Evolutionary conservation across 2,888 invertebrate species (phyloP).

Genomic region (Harpagoxenus sublaevis): DNA sequence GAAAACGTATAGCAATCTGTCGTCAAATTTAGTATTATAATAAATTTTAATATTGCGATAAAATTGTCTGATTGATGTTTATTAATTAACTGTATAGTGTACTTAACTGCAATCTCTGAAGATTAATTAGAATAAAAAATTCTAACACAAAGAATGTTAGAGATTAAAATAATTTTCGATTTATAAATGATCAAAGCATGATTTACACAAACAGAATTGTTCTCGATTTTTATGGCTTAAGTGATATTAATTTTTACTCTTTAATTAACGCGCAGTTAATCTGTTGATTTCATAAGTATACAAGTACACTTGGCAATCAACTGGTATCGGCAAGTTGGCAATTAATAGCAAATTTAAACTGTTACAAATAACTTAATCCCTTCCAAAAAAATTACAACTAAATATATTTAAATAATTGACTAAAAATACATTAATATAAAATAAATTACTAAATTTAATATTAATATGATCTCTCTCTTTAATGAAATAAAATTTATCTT

Average conservation of each 20-base stretch:
- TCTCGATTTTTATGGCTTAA: not conserved
- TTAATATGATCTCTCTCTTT: not conserved
- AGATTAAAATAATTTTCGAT: not conserved
- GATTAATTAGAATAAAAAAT: not conserved
- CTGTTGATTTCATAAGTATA: not conserved
- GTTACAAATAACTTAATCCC: not conserved
- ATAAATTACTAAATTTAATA: conserved; percentile 13
- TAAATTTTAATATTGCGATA: not conserved
- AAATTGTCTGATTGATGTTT: not conserved
- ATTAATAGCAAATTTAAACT: conserved; percentile 3
- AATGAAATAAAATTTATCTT: not conserved
- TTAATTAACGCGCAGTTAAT: not conserved
- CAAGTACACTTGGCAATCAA: too few relatives aligned
- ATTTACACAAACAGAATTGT: not conserved
- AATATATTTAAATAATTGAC: not conserved
- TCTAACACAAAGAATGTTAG: not conserved
- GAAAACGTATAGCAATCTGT: conserved; percentile 16
- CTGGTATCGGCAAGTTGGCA: not conserved
- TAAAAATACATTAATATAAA: not conserved
- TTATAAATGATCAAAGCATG: not conserved
- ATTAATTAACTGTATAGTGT: not conserved
- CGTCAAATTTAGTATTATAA: conserved; percentile 26
- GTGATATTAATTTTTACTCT: not conserved
- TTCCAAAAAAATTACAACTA: conserved; percentile 2
- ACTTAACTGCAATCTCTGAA: not conserved